A percentile compares a stretch with the other conserved stretches of the same genome.
Evolutionary conservation across 2,797 vertebrate genomes (phyloP).

Genomic region (Aotus griseimembra): DNA sequence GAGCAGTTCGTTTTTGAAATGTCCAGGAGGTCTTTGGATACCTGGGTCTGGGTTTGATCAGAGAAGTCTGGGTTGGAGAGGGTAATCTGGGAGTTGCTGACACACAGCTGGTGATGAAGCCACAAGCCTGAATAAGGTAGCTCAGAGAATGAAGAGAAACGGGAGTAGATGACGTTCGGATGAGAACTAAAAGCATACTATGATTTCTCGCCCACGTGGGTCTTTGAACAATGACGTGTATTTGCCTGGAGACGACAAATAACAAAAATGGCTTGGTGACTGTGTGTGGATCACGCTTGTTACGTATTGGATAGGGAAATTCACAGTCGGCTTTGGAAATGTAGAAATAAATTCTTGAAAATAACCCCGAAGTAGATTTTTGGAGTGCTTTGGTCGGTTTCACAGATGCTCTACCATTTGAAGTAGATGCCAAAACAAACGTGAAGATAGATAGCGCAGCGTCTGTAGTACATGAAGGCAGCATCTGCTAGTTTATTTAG

Average conservation of each 20-base stretch:
- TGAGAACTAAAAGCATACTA: accelerated
- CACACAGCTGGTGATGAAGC: background rate
- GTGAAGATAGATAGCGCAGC: background rate
- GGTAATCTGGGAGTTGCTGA: background rate
- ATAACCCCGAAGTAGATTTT: background rate
- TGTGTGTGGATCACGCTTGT: background rate
- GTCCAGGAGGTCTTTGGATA: background rate
- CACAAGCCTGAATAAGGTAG: background rate
- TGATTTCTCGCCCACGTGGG: accelerated
- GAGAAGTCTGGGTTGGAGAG: background rate
- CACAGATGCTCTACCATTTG: conserved; percentile 27
- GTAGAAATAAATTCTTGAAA: background rate
- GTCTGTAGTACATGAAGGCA: background rate
- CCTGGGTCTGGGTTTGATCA: background rate
- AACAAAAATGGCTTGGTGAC: background rate
- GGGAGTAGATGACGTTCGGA: background rate
- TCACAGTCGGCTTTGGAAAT: background rate
- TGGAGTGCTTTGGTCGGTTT: background rate
- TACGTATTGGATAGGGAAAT: background rate
- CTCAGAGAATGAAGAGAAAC: background rate
- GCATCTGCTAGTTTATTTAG: conserved; percentile 55
- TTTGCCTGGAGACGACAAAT: background rate
- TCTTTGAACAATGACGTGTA: accelerated
- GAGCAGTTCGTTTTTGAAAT: background rate
- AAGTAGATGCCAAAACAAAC: conserved; percentile 20